Evolutionary conservation across 2,797 vertebrate species (phyloP), one percentile per base, ranked within the genome.

Genomic region (Thaleichthys pacificus): DNA sequence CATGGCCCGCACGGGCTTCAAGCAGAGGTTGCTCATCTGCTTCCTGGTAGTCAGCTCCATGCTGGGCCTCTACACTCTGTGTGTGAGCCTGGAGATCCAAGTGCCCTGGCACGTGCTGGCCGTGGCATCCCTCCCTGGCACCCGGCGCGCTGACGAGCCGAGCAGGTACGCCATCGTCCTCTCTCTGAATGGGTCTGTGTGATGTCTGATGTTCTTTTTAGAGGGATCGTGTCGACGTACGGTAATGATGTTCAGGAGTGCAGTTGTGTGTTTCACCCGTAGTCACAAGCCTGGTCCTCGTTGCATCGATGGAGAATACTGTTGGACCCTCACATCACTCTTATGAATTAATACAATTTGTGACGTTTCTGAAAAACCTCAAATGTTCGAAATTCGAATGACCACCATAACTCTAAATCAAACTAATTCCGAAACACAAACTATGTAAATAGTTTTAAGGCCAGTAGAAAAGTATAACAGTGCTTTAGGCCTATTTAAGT

Each of bases 51-150:
- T 73, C 26, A 1, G 3, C 14, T 63, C 21, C 4, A 9, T 92
- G 60, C 66, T 92, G 62, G 1, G 28, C 0, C 0, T 90, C 70
- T 91, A 88, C 72, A 0, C 91, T 61, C 71, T 91, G 61, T 68
- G 54, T 5, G 0, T 74, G 15, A 77, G 32, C 42, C 56, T 75
- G 71, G 72, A 89, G 61, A 30, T 22, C 26, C 26, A 47, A 0
- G 5, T 9, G n/a, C 42, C 56, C 21, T 62, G 14, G 66, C 15
- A 47, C 56, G 0, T 8, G 0, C 1, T 0, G 6, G 47, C 60
- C 0, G n/a, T 42, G 3, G 32, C 6, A 2, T 35, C 2, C 0
- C 0, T 38, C 57, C 24, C 30, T 0, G 0, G 5, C 6, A 32
- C 14, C 4, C 11, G 1, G 28, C 2, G 65, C 51, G 5, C 0